phyloP scores from a whole-genome alignment of 2,113 vertebrate genomes.

The Paramisgurnus dabryanus region DNA sequence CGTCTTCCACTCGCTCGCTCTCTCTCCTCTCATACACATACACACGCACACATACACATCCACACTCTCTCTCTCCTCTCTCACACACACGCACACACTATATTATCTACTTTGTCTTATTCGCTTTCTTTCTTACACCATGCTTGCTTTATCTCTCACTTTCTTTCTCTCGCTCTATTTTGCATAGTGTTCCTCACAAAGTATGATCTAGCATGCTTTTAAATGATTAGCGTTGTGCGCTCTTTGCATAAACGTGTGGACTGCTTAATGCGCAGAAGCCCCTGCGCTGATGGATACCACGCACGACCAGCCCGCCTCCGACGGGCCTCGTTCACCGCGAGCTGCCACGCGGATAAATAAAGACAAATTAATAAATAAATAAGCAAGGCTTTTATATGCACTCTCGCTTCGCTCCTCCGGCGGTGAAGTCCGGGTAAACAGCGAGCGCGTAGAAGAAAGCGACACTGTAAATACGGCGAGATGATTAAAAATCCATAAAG shows the following conservation, averaged over 20 bases:
- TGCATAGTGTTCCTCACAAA: constrained; percentile 70
- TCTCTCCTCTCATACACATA: no score
- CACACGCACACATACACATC: no score
- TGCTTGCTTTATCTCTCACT: constrained; percentile 16
- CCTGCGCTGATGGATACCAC: constrained; percentile 5
- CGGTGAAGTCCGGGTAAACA: constrained; percentile 42
- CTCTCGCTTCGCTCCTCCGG: constrained; percentile 40
- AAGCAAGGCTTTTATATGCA: constrained; percentile 18
- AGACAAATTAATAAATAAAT: constrained; percentile 48
- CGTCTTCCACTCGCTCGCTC: no score
- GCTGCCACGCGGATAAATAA: constrained; percentile 31
- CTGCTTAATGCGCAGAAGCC: constrained; percentile 37
- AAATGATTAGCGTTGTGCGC: constrained; percentile 73
- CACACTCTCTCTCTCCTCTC: neutral
- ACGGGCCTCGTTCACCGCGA: constrained; percentile 46
- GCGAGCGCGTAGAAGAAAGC: constrained; percentile 55
- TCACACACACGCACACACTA: constrained; percentile 31
- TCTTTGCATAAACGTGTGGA: constrained; percentile 65
- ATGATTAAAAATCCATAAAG: constrained; percentile 68
- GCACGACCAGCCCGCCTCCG: constrained; percentile 53
- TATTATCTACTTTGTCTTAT: constrained; percentile 39
- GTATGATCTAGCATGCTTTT: constrained; percentile 75
- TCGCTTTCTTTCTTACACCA: constrained; percentile 39
- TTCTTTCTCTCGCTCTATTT: constrained; percentile 46
- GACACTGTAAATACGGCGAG: constrained; percentile 63